These are phyloP conservation scores for Nematolebias whitei DNA, from an alignment of 2,113 vertebrate genomes.

Conservation along the genomic window DNA sequence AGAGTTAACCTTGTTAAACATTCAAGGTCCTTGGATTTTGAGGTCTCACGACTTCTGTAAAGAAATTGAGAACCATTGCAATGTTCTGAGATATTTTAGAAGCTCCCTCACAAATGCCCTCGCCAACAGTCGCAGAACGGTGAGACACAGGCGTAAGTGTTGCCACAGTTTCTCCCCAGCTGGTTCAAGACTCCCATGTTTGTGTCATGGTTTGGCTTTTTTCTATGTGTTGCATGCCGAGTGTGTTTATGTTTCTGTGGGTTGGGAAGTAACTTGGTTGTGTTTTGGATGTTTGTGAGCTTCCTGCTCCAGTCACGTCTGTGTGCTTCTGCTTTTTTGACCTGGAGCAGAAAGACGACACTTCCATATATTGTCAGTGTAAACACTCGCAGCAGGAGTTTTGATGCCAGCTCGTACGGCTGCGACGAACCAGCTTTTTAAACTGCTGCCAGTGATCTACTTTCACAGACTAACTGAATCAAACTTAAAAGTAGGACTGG, in stretches of 20 bases:
- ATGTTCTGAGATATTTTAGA: too few relatives aligned
- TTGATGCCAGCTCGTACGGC: constrained; percentile 30
- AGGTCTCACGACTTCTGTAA: too few relatives aligned
- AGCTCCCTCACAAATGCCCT: too few relatives aligned
- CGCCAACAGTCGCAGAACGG: too few relatives aligned
- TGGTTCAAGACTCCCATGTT: constrained; percentile 43
- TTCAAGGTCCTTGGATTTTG: too few relatives aligned
- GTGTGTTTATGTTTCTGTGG: constrained; percentile 23
- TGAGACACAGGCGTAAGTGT: too few relatives aligned
- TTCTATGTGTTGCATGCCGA: constrained; percentile 60
- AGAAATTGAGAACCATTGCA: too few relatives aligned
- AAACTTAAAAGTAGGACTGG: constrained; percentile 1
- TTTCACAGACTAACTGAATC: constrained; percentile 46
- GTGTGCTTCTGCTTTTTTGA: too few relatives aligned
- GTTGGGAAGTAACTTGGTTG: neutral
- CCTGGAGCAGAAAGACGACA: too few relatives aligned
- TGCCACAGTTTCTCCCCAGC: constrained; percentile 70
- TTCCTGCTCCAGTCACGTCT: constrained; percentile 56
- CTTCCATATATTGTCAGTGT: neutral
- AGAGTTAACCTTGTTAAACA: too few relatives aligned
- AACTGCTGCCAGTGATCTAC: constrained; percentile 29
- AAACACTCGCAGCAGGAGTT: constrained; percentile 34
- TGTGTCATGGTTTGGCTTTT: constrained; percentile 34
- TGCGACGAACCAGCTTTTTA: constrained; percentile 16
- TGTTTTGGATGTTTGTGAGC: constrained; percentile 1